Percentiles rank a stretch among this genome's conserved stretches.
Conservation (phyloP, 2,888 invertebrate genomes). For the Lathronympha strigana region DNA sequence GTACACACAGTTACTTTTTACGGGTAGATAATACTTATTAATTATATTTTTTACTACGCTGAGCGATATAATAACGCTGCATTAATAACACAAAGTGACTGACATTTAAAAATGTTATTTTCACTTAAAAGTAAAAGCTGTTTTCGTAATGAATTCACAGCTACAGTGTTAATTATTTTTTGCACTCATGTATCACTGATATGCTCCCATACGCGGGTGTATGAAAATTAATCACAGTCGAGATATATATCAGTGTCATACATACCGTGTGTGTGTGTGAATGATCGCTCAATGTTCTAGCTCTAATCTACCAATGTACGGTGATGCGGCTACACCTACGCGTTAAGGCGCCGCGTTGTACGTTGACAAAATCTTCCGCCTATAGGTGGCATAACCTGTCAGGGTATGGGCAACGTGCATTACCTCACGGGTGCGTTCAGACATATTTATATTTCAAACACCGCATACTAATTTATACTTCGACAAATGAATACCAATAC, state of each 20-base stretch:
- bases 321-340: slow-evolving; percentile 23
- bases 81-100: slow-evolving; percentile 17
- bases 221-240: slow-evolving; percentile 61
- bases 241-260: slow-evolving; percentile 39
- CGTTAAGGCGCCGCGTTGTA: slow-evolving; percentile 23
- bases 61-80: slow-evolving; percentile 18
- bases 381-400: no score
- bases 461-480: no score
- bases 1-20: neutral
- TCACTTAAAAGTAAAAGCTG: slow-evolving; percentile 39
- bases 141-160: slow-evolving; percentile 28
- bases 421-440: no score
- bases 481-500: no score
- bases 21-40: neutral
- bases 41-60: slow-evolving; percentile 1
- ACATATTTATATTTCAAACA: no score
- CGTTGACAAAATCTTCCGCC: neutral
- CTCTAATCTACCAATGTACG: slow-evolving; percentile 22
- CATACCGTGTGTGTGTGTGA: slow-evolving; percentile 14
- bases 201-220: slow-evolving; percentile 61
- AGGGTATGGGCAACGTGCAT: no score
- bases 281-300: slow-evolving; percentile 29
- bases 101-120: slow-evolving; percentile 28
- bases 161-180: slow-evolving; percentile 31
- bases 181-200: slow-evolving; percentile 43